Evolutionary conservation across 2,888 invertebrate species (phyloP).

Genomic region (Clistopyga incitator): DNA sequence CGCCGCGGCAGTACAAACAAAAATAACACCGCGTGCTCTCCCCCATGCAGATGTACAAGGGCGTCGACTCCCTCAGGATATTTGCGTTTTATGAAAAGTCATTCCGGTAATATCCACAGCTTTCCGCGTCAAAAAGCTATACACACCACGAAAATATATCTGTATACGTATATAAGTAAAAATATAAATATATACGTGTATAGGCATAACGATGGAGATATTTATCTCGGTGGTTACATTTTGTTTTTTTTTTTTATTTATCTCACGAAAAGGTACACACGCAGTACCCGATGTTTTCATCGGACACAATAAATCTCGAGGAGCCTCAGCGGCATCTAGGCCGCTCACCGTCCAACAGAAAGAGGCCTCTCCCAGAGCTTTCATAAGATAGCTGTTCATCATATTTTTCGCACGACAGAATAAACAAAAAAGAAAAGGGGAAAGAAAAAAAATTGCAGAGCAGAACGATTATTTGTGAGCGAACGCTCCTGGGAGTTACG

Average conservation of each 20-base stretch:
- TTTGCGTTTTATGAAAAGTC: constrained; percentile 61
- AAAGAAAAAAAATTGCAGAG: constrained; percentile 43
- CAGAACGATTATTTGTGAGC: constrained; percentile 62
- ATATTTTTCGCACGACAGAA: constrained; percentile 47
- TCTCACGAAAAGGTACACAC: constrained; percentile 12
- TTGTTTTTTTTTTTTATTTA: too few relatives aligned
- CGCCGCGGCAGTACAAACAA: constrained; percentile 39
- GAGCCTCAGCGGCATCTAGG: constrained; percentile 22
- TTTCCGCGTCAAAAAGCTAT: constrained; percentile 10
- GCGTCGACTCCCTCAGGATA: constrained; percentile 46
- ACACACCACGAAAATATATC: too few relatives aligned
- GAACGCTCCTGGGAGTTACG: constrained; percentile 50
- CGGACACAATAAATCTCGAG: constrained; percentile 47
- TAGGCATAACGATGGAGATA: neutral
- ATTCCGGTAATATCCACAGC: constrained; percentile 50
- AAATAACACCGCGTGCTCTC: constrained; percentile 36
- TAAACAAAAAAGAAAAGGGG: neutral
- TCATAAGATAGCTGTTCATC: constrained; percentile 44
- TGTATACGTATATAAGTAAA: neutral
- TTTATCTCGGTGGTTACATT: constrained; percentile 11
- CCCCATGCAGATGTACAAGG: neutral
- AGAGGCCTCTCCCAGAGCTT: constrained; percentile 16
- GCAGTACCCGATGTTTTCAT: constrained; percentile 32
- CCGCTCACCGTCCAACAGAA: constrained; percentile 13
- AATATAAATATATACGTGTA: neutral